A percentile compares a stretch with the other conserved stretches of the same genome.
These are phyloP conservation scores for Drosophila sproati DNA, from an alignment of 1,140 invertebrate species.

Conservation along the genomic window DNA sequence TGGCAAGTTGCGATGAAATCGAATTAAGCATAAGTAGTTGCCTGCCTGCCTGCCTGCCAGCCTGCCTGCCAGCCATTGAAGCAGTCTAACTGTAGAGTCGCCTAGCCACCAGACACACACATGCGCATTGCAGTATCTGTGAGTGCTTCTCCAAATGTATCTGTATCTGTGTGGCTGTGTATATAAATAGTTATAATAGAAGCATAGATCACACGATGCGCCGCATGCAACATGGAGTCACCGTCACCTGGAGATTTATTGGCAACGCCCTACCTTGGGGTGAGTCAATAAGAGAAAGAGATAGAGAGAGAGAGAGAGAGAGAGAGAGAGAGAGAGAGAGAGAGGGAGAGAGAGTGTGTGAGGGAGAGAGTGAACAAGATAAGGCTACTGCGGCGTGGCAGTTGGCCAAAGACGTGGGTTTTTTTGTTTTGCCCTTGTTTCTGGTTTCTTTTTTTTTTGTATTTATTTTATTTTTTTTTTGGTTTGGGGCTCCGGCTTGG, in stretches of 20 bases:
- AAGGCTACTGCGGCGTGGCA: constrained; percentile 32
- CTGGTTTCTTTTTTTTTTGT: not conserved
- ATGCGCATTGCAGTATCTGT: constrained; percentile 14
- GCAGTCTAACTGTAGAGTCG: not conserved
- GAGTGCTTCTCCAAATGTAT: constrained; percentile 4
- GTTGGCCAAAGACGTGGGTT: constrained; percentile 46
- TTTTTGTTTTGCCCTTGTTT: not conserved
- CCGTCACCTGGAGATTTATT: constrained; percentile 76
- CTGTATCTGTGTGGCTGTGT: constrained; percentile 33
- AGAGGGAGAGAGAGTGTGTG: not conserved
- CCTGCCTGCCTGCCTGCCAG: not conserved
- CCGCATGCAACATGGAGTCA: constrained; percentile 81
- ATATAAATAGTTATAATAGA: constrained; percentile 77
- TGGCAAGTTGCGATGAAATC: constrained; percentile 51
- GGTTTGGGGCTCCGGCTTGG: constrained; percentile 40
- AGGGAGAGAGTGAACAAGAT: constrained; percentile 17
- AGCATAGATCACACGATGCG: constrained; percentile 81
- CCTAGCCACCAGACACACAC: constrained; percentile 16
- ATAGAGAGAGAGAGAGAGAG: constrained; percentile 8
- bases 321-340: not conserved
- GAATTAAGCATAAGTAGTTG: constrained; percentile 76
- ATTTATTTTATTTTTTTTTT: not conserved
- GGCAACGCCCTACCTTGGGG: constrained; percentile 60
- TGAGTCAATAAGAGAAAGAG: constrained; percentile 38
- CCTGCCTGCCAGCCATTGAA: not conserved